These are phyloP conservation scores for Aulostomus chinensis DNA, from an alignment of 2,797 vertebrate species.

Conservation along the genomic window DNA sequence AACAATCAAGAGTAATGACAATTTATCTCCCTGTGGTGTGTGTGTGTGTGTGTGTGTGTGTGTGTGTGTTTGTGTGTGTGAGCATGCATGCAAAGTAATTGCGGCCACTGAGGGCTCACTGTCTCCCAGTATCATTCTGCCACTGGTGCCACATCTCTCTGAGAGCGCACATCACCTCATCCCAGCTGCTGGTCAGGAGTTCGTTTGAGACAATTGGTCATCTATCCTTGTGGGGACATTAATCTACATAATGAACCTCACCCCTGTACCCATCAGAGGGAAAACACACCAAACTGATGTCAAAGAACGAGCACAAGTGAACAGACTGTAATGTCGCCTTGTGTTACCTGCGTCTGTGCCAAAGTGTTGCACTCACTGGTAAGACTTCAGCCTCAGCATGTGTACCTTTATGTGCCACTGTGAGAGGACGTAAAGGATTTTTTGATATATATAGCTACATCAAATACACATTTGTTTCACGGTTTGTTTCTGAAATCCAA, in stretches of 20 bases:
- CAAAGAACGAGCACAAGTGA: too few species aligned
- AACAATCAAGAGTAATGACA: conserved; percentile 58
- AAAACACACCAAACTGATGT: too few species aligned
- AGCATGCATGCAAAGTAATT: conserved; percentile 17
- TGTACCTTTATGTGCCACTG: too few species aligned
- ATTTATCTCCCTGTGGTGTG: conserved; percentile 49
- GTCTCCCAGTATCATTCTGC: conserved; percentile 72
- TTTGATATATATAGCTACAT: too few species aligned
- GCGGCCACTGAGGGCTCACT: conserved; percentile 66
- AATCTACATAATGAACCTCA: not conserved
- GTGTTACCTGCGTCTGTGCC: too few species aligned
- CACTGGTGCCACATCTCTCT: conserved; percentile 72
- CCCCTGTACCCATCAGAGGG: too few species aligned
- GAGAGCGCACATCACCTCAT: conserved; percentile 57
- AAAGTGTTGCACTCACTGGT: too few species aligned
- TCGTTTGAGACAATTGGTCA: conserved; percentile 9
- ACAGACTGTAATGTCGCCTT: too few species aligned
- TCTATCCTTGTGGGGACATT: not conserved
- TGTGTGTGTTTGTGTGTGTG: conserved; percentile 16
- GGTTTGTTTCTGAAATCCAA: too few species aligned
- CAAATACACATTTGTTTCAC: too few species aligned
- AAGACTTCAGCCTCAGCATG: too few species aligned
- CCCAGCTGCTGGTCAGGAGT: conserved; percentile 57
- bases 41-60: conserved; percentile 20
- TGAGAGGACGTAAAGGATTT: too few species aligned